Conservation (phyloP, 2,888 invertebrate species). For the Erebia aethiops region DNA sequence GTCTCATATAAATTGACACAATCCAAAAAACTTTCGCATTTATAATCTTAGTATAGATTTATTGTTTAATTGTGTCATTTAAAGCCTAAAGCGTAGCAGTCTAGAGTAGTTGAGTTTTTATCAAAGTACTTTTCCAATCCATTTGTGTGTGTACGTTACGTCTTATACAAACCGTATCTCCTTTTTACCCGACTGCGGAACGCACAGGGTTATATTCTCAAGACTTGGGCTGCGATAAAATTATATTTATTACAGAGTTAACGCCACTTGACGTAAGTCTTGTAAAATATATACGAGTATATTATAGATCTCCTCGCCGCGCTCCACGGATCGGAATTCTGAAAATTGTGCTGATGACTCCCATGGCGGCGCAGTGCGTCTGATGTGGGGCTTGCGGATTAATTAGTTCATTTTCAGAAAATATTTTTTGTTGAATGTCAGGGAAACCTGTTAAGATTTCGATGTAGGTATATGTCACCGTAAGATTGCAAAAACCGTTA, state of each 20-base stretch:
- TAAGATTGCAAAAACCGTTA: no score
- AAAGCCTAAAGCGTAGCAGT: no score
- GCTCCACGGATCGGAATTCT: neutral
- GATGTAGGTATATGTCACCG: no score
- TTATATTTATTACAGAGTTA: neutral
- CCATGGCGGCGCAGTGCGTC: neutral
- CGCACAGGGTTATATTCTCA: no score
- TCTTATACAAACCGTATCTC: neutral
- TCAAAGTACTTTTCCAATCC: neutral
- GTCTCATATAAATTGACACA: no score
- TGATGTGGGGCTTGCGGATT: neutral
- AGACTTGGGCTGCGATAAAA: neutral
- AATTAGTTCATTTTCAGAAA: neutral
- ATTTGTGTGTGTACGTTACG: neutral
- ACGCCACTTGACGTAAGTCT: neutral
- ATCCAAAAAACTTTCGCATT: no score
- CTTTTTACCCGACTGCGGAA: no score
- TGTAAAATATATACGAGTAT: neutral
- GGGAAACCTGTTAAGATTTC: neutral
- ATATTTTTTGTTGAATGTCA: neutral
- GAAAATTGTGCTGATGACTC: neutral
- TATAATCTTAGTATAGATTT: no score
- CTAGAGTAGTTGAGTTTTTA: neutral
- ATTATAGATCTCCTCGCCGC: no score
- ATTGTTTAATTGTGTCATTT: no score